A percentile compares a stretch with the other conserved stretches of the same genome.
Conservation (phyloP, 2,113 vertebrate species). For the Elgaria multicarinata region DNA sequence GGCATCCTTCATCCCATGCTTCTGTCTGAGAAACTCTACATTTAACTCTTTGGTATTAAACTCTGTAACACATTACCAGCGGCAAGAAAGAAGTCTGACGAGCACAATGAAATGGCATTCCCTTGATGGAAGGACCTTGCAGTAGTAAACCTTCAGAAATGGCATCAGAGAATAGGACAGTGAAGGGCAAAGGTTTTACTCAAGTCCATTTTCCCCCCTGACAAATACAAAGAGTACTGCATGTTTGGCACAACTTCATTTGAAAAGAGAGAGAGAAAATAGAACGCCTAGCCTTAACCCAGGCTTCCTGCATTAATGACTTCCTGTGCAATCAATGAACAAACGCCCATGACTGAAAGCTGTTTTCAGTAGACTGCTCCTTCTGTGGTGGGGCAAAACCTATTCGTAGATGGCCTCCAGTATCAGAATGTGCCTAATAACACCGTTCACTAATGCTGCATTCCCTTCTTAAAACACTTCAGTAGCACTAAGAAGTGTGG, state of each 20-base stretch:
- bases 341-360: neutral
- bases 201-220: neutral
- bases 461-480: neutral
- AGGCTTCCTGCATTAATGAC: neutral
- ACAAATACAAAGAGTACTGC: neutral
- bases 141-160: neutral
- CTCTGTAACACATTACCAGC: neutral
- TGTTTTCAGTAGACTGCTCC: neutral
- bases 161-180: neutral
- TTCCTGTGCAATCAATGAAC: conserved; percentile 4
- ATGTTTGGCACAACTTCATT: neutral
- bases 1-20: neutral
- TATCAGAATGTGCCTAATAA: neutral
- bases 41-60: neutral
- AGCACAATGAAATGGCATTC: too few relatives aligned
- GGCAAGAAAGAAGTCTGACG: neutral
- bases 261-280: neutral
- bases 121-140: neutral
- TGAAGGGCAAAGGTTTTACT: neutral
- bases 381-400: neutral
- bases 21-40: neutral
- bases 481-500: neutral
- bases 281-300: neutral
- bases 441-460: neutral
- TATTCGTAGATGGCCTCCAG: neutral